A percentile compares a stretch with the other conserved stretches of the same genome.
These are phyloP conservation scores for Lagorchestes hirsutus DNA, from an alignment of 2,797 vertebrate species.

Conservation along the genomic window DNA sequence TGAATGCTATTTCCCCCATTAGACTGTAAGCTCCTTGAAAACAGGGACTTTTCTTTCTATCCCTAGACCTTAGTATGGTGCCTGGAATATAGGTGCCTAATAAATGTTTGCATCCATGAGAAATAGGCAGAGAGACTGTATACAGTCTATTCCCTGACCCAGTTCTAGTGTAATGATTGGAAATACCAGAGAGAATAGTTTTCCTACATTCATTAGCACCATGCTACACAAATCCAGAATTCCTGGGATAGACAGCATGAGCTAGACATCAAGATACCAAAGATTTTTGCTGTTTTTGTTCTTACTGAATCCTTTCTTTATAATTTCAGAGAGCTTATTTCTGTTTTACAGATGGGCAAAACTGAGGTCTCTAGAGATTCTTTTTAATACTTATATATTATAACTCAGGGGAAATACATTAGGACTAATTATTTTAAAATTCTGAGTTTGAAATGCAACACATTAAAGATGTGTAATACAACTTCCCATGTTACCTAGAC, in stretches of 20 bases:
- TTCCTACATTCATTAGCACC: not conserved
- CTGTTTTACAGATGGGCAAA: not conserved
- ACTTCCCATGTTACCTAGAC: not conserved
- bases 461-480: not conserved
- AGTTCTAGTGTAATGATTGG: not conserved
- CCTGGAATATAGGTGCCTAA: not conserved
- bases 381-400: not conserved
- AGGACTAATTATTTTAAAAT: constrained; percentile 2
- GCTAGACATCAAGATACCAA: not conserved
- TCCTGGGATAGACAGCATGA: not conserved
- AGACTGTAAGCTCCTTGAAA: not conserved
- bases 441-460: constrained; percentile 12
- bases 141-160: not conserved
- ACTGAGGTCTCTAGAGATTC: not conserved
- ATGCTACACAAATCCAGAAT: not conserved
- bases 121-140: not conserved
- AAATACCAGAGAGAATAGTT: not conserved
- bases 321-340: not conserved
- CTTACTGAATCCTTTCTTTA: not conserved
- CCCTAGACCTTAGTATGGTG: not conserved
- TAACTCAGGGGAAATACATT: not conserved
- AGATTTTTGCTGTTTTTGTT: not conserved
- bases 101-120: not conserved
- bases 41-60: not conserved
- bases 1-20: not conserved